Evolutionary conservation across 2,888 invertebrate species (phyloP).

Genomic region (Cheilosia vulpina): DNA sequence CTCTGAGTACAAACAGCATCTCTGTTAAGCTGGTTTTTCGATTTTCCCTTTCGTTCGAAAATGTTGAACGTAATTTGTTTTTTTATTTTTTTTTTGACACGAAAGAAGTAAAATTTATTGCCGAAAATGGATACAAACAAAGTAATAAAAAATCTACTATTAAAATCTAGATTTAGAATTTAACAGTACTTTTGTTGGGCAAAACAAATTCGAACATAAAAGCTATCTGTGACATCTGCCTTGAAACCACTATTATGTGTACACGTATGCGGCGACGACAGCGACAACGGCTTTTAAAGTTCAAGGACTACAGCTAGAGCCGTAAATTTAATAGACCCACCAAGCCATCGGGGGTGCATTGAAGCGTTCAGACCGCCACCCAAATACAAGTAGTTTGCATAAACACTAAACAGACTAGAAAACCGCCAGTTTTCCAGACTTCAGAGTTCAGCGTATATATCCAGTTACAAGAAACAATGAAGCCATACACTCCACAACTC

Average conservation of each 20-base stretch:
- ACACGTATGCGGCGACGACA: background rate
- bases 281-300: slow-evolving; percentile 2
- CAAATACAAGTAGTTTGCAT: slow-evolving; percentile 34
- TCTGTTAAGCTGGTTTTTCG: too few relatives aligned
- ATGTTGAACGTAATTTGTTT: too few relatives aligned
- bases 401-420: slow-evolving; percentile 38
- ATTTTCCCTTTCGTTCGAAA: too few relatives aligned
- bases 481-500: slow-evolving; percentile 13
- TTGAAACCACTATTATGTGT: background rate
- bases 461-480: slow-evolving; percentile 29
- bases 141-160: background rate
- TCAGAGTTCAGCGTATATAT: background rate
- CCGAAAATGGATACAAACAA: background rate
- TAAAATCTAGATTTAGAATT: background rate
- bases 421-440: background rate
- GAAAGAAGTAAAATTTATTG: background rate
- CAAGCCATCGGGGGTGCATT: slow-evolving; percentile 3
- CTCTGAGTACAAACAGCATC: too few relatives aligned
- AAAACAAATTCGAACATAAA: slow-evolving; percentile 2
- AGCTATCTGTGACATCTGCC: slow-evolving; percentile 11
- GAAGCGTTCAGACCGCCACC: slow-evolving; percentile 25
- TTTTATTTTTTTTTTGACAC: too few relatives aligned
- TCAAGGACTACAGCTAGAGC: slow-evolving; percentile 23
- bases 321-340: background rate
- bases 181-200: background rate